A percentile compares a stretch with the other conserved stretches of the same genome.
phyloP scores from a whole-genome alignment of 2,888 invertebrate genomes.

The Tethea ocularis region DNA sequence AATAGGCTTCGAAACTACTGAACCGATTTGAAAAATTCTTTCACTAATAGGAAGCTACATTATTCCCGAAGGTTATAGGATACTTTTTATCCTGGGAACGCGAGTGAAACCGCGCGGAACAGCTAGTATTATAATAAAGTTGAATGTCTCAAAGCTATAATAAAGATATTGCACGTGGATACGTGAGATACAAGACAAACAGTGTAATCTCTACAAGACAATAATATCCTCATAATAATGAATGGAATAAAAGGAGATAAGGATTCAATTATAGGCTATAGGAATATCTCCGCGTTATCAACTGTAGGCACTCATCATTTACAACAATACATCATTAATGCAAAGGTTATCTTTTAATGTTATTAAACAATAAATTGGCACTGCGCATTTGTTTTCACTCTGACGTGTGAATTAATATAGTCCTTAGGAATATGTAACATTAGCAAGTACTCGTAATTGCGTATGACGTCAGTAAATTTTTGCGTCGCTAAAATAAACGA shows the following conservation, averaged over 20 bases:
- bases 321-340: background rate
- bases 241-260: background rate
- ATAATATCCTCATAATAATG: background rate
- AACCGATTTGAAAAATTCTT: too few relatives aligned
- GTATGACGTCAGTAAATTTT: too few relatives aligned
- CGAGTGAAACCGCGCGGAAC: too few relatives aligned
- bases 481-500: too few relatives aligned
- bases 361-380: background rate
- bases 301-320: background rate
- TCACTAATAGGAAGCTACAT: too few relatives aligned
- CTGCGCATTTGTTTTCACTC: background rate
- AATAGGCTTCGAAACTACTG: too few relatives aligned
- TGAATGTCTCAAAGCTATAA: background rate
- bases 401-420: background rate
- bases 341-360: background rate
- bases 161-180: conserved; percentile 11
- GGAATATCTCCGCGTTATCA: background rate
- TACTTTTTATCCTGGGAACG: too few relatives aligned
- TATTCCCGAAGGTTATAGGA: too few relatives aligned
- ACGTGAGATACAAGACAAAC: conserved; percentile 15
- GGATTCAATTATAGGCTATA: background rate
- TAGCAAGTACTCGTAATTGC: background rate
- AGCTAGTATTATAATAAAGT: background rate
- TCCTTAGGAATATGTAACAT: background rate
- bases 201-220: background rate